Conservation (phyloP, 2,113 vertebrate genomes). For the Sterna hirundo region DNA sequence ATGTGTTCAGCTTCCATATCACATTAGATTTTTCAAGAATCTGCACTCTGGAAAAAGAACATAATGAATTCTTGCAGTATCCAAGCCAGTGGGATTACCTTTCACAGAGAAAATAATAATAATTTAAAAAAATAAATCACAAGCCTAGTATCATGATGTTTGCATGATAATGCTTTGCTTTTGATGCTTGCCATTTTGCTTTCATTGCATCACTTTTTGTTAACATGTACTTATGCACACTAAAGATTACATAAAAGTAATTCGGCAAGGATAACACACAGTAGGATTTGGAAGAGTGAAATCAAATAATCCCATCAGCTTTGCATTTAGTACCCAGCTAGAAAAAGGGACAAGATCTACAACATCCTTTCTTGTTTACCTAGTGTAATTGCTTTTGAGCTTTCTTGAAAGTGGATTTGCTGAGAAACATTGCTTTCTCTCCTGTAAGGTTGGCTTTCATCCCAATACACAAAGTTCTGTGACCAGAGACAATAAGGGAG, state of each 20-base stretch:
- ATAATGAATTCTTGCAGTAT: not conserved
- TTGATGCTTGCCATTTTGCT: slow-evolving; percentile 27
- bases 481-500: not conserved
- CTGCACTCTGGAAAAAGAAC: not conserved
- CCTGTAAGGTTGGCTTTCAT: not conserved
- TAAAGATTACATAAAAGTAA: slow-evolving; percentile 61
- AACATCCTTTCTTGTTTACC: slow-evolving; percentile 48
- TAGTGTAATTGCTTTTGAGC: slow-evolving; percentile 41
- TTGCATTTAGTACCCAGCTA: slow-evolving; percentile 15
- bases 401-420: slow-evolving; percentile 33
- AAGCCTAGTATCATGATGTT: not conserved
- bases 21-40: not conserved
- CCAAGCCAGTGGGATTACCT: not conserved
- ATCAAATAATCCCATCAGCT: slow-evolving; percentile 43
- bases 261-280: slow-evolving; percentile 12
- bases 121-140: not conserved
- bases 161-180: not conserved
- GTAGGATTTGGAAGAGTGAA: slow-evolving; percentile 31
- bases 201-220: slow-evolving; percentile 15
- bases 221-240: slow-evolving; percentile 65
- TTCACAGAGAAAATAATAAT: not conserved
- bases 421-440: not conserved
- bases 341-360: slow-evolving; percentile 39
- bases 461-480: not conserved
- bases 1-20: not conserved